Conservation (phyloP, 2,888 invertebrate species). For the Petrophora chlorosata region DNA sequence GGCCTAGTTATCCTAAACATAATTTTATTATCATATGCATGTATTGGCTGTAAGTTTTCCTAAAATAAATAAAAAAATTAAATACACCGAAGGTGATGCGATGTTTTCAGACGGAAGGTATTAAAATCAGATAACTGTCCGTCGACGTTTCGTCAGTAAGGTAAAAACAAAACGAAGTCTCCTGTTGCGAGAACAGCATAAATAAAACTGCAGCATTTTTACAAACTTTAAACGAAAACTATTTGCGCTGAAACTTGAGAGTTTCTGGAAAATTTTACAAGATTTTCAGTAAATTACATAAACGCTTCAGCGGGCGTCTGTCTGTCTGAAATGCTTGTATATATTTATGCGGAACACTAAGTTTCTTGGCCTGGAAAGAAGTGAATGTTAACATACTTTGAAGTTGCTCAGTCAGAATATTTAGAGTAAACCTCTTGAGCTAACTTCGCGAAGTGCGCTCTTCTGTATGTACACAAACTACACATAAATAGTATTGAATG, state of each 20-base stretch:
- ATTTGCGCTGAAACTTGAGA: neutral
- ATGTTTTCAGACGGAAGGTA: too few relatives aligned
- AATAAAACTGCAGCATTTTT: constrained; percentile 3
- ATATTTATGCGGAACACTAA: constrained; percentile 6
- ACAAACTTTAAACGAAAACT: constrained; percentile 1
- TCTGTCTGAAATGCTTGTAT: constrained; percentile 7
- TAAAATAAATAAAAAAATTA: too few relatives aligned
- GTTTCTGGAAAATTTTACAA: neutral
- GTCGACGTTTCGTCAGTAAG: too few relatives aligned
- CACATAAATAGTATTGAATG: too few relatives aligned
- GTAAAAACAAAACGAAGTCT: too few relatives aligned
- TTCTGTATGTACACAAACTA: too few relatives aligned
- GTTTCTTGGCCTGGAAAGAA: constrained; percentile 13
- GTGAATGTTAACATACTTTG: constrained; percentile 1
- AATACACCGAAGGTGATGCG: too few relatives aligned
- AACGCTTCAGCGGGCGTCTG: constrained; percentile 8
- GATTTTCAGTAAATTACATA: constrained; percentile 1
- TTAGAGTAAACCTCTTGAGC: neutral
- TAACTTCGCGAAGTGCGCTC: neutral
- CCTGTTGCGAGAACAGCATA: too few relatives aligned
- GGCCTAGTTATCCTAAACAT: too few relatives aligned
- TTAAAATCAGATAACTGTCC: too few relatives aligned
- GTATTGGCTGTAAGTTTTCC: too few relatives aligned
- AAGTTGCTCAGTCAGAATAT: constrained; percentile 2
- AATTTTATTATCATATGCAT: too few relatives aligned